Evolutionary conservation across 2,113 vertebrate genomes (phyloP).

Genomic region (Thunnus thynnus): DNA sequence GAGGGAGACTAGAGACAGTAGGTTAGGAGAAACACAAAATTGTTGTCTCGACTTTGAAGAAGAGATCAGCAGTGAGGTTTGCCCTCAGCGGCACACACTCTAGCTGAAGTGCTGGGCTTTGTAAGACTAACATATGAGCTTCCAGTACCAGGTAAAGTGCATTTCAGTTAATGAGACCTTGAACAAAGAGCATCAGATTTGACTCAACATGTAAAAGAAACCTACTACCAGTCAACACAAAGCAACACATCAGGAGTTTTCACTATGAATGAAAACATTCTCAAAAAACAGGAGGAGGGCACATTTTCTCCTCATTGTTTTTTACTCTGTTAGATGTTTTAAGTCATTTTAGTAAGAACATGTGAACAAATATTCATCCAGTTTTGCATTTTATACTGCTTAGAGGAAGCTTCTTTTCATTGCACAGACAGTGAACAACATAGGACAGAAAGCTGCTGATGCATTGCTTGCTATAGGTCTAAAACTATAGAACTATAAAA

Average conservation of each 20-base stretch:
- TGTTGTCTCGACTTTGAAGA: conserved; percentile 8
- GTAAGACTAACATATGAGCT: conserved; percentile 41
- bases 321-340: not conserved
- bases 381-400: not conserved
- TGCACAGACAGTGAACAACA: not conserved
- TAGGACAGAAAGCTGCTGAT: not conserved
- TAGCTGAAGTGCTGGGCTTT: conserved; percentile 17
- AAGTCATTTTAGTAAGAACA: not conserved
- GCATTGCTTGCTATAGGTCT: not conserved
- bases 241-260: not conserved
- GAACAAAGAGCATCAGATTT: conserved; percentile 18
- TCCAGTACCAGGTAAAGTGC: conserved; percentile 29
- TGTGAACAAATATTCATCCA: not conserved
- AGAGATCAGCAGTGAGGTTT: not conserved
- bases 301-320: not conserved
- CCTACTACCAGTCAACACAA: not conserved
- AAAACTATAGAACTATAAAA: not conserved
- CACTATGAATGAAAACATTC: not conserved
- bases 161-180: conserved; percentile 33
- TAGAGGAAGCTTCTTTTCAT: not conserved
- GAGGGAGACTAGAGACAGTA: too few species aligned
- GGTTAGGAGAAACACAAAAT: not conserved
- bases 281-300: not conserved
- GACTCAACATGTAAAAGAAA: conserved; percentile 10
- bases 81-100: conserved; percentile 11